Evolutionary conservation across 2,113 vertebrate species (phyloP), one percentile per base, ranked within the genome.

Genomic region (Oenanthe melanoleuca): DNA sequence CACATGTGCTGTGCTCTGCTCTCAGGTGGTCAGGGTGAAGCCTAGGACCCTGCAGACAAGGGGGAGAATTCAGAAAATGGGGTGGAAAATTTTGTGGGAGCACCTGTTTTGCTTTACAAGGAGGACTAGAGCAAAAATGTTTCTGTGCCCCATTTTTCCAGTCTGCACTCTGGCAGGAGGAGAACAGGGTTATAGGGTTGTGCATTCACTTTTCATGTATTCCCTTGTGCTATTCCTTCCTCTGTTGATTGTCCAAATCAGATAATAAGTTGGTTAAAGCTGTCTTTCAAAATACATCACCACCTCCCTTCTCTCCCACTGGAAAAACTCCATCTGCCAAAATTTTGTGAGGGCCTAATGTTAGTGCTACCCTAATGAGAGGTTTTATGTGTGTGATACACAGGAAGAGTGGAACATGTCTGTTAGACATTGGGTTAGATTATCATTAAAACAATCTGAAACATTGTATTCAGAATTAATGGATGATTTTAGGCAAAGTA

Each of bases 1-100:
- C 10, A 1, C 19, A 28, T 0, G 1, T 23, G 44, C 70, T 3
- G 0, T 70, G 47, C 70, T 11, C 1, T 4, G 42, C 47, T 87
- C 67, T 52, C n/a, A 21, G 18, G 8, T 21, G 44, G 25, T 59
- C 86, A 29, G 33, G 33, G 26, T 74, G 29, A 34, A 85, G 44
- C 56, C 44, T 7, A 2, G 33, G 11, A 17, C 24, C 12, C 5
- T 65, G 38, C 34, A 81, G 55, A 26, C 4, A 42, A 33, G 18
- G 44, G 20, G 13, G 15, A 16, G 24, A 56, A 38, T 0, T 1
- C 34, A 78, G 69, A 38, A 78, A 64, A 42, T 9, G 1, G 23
- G 11, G 7, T 28, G 4, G 1, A 5, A 33, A 40, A 44, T 29
- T 4, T 8, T 65, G 17, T 44, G 33, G 49, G 55, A 90, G 53